Evolutionary conservation across 2,888 invertebrate species (phyloP).

Genomic region (Hololepta plana): DNA sequence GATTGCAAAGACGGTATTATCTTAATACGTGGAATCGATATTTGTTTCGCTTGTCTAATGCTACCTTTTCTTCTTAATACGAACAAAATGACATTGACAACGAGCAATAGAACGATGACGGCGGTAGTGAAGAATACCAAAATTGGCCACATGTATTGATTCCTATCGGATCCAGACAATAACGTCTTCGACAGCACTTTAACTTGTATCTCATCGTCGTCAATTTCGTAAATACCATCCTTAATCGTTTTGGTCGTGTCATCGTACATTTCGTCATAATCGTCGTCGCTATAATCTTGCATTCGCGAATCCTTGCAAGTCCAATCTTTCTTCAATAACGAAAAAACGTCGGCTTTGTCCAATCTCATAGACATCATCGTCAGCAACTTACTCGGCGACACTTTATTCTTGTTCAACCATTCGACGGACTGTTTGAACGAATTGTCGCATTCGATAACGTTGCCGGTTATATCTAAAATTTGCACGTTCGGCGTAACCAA

Average conservation of each 20-base stretch:
- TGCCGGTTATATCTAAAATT: slow-evolving; percentile 41
- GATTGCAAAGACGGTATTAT: slow-evolving; percentile 21
- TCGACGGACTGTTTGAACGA: slow-evolving; percentile 48
- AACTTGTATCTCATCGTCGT: slow-evolving; percentile 7
- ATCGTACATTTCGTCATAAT: slow-evolving; percentile 5
- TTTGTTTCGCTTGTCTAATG: slow-evolving; percentile 18
- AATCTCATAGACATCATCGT: no score
- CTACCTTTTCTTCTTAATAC: slow-evolving; percentile 20
- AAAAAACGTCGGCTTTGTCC: no score
- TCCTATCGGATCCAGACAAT: no score
- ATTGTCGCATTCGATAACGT: slow-evolving; percentile 48
- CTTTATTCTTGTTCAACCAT: slow-evolving; percentile 39
- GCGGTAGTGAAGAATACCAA: slow-evolving; percentile 39
- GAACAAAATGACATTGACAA: slow-evolving; percentile 20
- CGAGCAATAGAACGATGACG: slow-evolving; percentile 32
- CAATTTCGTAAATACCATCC: slow-evolving; percentile 6
- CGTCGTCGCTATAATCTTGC: slow-evolving; percentile 7
- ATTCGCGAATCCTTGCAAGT: no score
- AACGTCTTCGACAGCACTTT: no score
- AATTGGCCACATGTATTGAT: slow-evolving; percentile 38
- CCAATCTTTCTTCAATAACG: no score
- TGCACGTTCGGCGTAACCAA: slow-evolving; percentile 36
- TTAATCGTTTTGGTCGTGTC: slow-evolving; percentile 3
- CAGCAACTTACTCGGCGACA: slow-evolving; percentile 30
- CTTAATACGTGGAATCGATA: slow-evolving; percentile 19